A percentile compares a stretch with the other conserved stretches of the same genome.
These are phyloP conservation scores for Phengaris alcon DNA, from an alignment of 2,888 invertebrate species.

Conservation along the genomic window DNA sequence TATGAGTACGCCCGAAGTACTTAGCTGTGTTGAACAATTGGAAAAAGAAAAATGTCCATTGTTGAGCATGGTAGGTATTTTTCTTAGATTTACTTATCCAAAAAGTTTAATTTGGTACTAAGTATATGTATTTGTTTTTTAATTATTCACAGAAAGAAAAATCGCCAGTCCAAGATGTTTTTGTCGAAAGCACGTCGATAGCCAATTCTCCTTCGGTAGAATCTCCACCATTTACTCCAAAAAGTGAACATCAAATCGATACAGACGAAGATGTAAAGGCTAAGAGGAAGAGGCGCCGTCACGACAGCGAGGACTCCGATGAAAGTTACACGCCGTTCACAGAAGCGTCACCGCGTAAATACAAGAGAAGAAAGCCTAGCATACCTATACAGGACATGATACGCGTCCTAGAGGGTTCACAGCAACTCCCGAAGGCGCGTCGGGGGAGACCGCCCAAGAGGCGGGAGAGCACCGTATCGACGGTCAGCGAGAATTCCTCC, in stretches of 20 bases:
- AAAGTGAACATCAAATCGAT: conserved; percentile 65
- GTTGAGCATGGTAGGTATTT: conserved; percentile 50
- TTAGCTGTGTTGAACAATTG: conserved; percentile 67
- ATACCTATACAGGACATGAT: conserved; percentile 70
- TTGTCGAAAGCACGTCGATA: conserved; percentile 45
- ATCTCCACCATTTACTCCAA: conserved; percentile 65
- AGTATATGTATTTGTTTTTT: not conserved
- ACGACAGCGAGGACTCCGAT: conserved; percentile 70
- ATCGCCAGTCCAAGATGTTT: conserved; percentile 38
- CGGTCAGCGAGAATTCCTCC: conserved; percentile 65
- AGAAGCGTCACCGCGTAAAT: conserved; percentile 56
- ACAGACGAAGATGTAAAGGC: conserved; percentile 63
- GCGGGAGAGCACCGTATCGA: conserved; percentile 68
- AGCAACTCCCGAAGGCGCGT: conserved; percentile 60
- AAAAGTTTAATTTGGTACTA: not conserved
- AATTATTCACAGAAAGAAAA: conserved; percentile 10
- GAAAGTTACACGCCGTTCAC: conserved; percentile 64
- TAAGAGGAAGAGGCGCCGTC: conserved; percentile 50
- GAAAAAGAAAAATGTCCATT: conserved; percentile 62
- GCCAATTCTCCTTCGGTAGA: conserved; percentile 52
- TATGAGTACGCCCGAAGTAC: conserved; percentile 72
- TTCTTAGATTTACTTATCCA: conserved; percentile 29
- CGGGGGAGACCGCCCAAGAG: conserved; percentile 79
- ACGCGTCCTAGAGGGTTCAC: conserved; percentile 62
- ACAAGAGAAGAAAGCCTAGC: conserved; percentile 60